Evolutionary conservation across 2,113 vertebrate genomes (phyloP), one percentile per base, ranked within the genome.

Genomic region (Oryzias javanicus): DNA sequence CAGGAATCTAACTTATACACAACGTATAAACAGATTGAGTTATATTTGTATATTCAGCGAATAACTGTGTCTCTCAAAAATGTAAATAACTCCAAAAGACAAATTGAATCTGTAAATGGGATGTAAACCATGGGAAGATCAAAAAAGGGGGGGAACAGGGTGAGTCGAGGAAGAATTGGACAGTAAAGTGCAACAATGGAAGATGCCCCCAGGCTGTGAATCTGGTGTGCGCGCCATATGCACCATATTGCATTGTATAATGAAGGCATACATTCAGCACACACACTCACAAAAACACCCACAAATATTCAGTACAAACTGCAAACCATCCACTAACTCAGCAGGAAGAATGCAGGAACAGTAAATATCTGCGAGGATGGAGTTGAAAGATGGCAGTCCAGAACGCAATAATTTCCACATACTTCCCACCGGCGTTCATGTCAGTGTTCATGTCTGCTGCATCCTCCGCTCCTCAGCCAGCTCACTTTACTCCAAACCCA

Each of bases 361-460:
- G 85, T 83, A 89, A 87, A 91, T 87, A 81, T 80, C 74, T 89
- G 74, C 60, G 89, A 80, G 83, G 79, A 74, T 81, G 82, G 76
- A 87, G 82, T 80, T 86, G 87, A 91, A 83, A 91, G 87, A 90
- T 85, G 83, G 86, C 79, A 71, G 66, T 82, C 58, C 78, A 75
- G 77, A 89, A 89, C 82, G 87, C 86, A 88, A 88, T 90, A 91
- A 90, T 91, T 91, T 91, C 80, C 84, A 86, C 85, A 91, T 90
- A 89, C 78, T 91, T 91, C 84, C 87, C 82, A 77, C 75, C 80
- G 65, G 75, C 69, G 70, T 83, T 74, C 80, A 86, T 88, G 86
- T 86, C 80, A 65, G 75, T 71, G 70, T 82, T 73, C 80, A 86
- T 88, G 86, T 86, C 82, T 86, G 79, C 82, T 70, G 67, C 64